Conservation (phyloP, 2,113 vertebrate species). For the Phainopepla nitens region DNA sequence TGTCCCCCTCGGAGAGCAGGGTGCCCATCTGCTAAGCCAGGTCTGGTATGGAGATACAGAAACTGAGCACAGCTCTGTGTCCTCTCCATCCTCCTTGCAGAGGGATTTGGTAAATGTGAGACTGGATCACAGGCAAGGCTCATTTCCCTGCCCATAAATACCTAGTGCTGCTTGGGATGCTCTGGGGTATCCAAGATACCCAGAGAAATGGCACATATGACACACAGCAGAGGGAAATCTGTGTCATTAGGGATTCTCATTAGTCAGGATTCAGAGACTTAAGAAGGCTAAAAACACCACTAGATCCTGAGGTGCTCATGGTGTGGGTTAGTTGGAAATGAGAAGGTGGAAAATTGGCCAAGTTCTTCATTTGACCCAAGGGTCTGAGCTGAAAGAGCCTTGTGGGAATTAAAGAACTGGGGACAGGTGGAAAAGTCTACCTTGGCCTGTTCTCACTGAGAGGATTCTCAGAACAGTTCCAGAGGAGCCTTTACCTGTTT, state of each 20-base stretch:
- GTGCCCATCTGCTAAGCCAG: background rate
- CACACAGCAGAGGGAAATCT: background rate
- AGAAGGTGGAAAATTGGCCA: background rate
- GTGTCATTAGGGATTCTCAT: background rate
- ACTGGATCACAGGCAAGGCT: background rate
- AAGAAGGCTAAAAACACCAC: background rate
- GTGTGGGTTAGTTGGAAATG: background rate
- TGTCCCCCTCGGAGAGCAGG: background rate
- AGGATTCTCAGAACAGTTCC: background rate
- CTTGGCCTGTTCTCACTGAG: background rate
- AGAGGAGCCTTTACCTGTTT: background rate
- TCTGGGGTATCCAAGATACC: background rate
- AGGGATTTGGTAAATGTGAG: background rate
- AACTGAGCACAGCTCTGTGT: too few relatives aligned
- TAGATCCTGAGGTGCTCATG: background rate
- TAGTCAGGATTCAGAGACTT: background rate
- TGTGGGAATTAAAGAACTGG: background rate
- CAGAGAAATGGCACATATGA: background rate
- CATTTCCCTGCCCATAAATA: fast-evolving
- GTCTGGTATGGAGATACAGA: background rate
- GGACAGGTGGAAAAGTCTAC: background rate
- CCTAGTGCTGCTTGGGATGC: background rate
- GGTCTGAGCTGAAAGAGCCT: background rate
- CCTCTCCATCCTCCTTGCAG: background rate
- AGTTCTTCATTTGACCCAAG: background rate